These are phyloP conservation scores for Mnemiopsis leidyi DNA, from an alignment of 37 sponge, comb jelly and placozoan genomes.

Conservation along the genomic window DNA sequence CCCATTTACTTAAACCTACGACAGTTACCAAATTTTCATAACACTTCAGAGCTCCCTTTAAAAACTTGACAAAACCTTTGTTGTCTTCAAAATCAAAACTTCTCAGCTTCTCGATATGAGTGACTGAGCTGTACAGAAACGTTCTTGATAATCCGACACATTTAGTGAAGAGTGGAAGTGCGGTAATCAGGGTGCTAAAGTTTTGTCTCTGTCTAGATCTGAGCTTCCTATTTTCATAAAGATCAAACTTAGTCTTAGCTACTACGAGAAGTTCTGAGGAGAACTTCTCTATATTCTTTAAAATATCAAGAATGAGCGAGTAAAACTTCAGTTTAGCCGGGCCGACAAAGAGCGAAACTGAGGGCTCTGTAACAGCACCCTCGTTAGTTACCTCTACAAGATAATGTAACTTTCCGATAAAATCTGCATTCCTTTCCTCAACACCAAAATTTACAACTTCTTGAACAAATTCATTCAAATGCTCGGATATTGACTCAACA, in stretches of 20 bases:
- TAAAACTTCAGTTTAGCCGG: conserved; percentile 3
- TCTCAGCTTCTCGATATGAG: not conserved
- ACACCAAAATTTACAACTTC: not conserved
- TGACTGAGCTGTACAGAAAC: not conserved
- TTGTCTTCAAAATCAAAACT: not conserved
- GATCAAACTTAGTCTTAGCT: not conserved
- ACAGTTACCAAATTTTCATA: not conserved
- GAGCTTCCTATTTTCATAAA: conserved; percentile 10
- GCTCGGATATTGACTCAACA: not conserved
- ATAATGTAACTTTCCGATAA: not conserved
- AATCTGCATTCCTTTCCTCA: not conserved
- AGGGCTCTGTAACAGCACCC: not conserved
- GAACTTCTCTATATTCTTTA: not conserved
- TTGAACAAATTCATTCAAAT: not conserved
- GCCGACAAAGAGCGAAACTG: not conserved
- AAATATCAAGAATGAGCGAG: not conserved
- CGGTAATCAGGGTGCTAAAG: not conserved
- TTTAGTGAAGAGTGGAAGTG: not conserved
- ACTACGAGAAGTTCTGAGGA: not conserved
- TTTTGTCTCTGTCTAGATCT: conserved; percentile 52
- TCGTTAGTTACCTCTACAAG: not conserved
- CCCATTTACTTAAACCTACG: not conserved
- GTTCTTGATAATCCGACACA: not conserved
- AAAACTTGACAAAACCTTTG: not conserved
- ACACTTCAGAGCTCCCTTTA: not conserved